Conservation (phyloP, 1,140 invertebrate species). For the Caenorhabditis remanei region DNA sequence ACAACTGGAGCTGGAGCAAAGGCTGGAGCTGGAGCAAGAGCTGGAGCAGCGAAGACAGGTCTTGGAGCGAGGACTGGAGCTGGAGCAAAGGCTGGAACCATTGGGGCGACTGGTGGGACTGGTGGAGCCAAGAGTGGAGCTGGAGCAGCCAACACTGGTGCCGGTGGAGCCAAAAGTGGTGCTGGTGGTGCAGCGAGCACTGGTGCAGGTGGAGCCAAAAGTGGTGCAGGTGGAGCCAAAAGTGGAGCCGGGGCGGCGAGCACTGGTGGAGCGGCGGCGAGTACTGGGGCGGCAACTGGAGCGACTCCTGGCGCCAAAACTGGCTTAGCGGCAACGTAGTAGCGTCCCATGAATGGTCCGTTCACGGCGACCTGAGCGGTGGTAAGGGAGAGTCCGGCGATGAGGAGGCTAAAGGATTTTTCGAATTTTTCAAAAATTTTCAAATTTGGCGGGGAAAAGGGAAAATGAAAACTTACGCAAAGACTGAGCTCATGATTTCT, state of each 20-base stretch:
- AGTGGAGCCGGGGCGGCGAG: conserved; percentile 42
- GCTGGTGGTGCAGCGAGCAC: conserved; percentile 57
- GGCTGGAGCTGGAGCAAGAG: conserved; percentile 58
- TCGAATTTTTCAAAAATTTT: not conserved
- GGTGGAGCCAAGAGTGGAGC: conserved; percentile 39
- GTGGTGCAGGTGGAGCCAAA: conserved; percentile 57
- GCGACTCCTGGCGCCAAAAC: conserved; percentile 55
- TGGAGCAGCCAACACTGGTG: conserved; percentile 44
- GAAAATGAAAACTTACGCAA: conserved; percentile 10
- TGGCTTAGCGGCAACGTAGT: conserved; percentile 59
- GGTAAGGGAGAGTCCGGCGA: conserved; percentile 21
- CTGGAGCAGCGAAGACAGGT: conserved; percentile 42
- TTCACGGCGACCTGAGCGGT: conserved; percentile 49
- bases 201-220: conserved; percentile 42
- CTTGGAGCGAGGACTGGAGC: conserved; percentile 53
- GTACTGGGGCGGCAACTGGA: conserved; percentile 51
- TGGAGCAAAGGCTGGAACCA: conserved; percentile 50
- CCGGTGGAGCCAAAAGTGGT: conserved; percentile 31
- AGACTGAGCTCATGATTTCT: conserved; percentile 37
- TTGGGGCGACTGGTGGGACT: conserved; percentile 56
- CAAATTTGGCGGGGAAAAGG: not conserved
- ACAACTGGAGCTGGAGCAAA: conserved; percentile 42
- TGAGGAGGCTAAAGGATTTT: conserved; percentile 46
- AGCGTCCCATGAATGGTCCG: conserved; percentile 59
- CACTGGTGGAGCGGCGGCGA: conserved; percentile 49